Evolutionary conservation across 2,113 vertebrate species (phyloP).

Genomic region (Thalassoma bifasciatum): DNA sequence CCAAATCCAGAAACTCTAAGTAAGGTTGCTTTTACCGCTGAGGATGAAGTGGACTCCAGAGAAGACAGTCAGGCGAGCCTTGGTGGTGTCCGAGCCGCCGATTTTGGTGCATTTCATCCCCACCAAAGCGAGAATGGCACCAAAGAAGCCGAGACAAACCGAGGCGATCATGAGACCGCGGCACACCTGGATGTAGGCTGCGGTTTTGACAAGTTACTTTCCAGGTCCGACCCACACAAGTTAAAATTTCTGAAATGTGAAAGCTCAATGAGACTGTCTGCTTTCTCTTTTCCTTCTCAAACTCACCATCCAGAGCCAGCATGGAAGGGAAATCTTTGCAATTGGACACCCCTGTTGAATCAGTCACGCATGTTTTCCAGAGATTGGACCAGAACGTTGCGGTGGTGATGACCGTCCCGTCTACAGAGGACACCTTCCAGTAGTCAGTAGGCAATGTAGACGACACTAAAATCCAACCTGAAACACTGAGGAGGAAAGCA

Average conservation of each 20-base stretch:
- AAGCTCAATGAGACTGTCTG: too few relatives aligned
- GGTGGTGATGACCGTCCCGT: conserved; percentile 96
- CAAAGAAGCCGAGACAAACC: conserved; percentile 94
- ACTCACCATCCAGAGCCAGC: conserved; percentile 93
- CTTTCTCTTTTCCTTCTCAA: too few relatives aligned
- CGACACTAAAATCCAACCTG: conserved; percentile 92
- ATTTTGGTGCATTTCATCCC: conserved; percentile 98
- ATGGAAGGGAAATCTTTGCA: conserved; percentile 97
- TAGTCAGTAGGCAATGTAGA: conserved; percentile 94
- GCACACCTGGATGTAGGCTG: conserved; percentile 97
- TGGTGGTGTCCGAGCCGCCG: conserved; percentile 91
- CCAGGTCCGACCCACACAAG: too few relatives aligned
- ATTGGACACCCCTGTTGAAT: conserved; percentile 95
- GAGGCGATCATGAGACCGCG: conserved; percentile 94
- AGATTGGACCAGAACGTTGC: conserved; percentile 96
- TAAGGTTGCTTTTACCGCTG: conserved; percentile 83
- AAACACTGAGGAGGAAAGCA: conserved; percentile 87
- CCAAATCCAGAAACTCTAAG: background rate
- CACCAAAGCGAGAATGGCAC: conserved; percentile 87
- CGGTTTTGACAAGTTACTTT: too few relatives aligned
- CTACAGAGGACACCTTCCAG: conserved; percentile 95
- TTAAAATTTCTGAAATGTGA: background rate
- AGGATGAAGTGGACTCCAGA: conserved; percentile 92
- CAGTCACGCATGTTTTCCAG: conserved; percentile 96
- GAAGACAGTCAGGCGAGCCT: conserved; percentile 90